Evolutionary conservation across 2,888 invertebrate species (phyloP).

Genomic region (Drosophila barbarae): DNA sequence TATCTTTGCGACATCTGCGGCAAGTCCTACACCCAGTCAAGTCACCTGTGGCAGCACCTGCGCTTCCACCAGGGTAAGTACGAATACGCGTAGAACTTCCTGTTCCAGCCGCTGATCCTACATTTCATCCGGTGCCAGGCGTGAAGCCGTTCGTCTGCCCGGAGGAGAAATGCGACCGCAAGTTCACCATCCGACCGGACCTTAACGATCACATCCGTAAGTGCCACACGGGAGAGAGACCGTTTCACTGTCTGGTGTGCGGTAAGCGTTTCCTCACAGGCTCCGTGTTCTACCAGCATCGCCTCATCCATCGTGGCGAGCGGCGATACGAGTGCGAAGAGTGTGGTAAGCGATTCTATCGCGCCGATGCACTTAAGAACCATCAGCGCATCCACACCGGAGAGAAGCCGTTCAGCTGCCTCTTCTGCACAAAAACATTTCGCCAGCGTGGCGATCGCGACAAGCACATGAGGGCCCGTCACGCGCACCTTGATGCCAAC

Average conservation of each 20-base stretch:
- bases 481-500: conserved; percentile 79
- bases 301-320: conserved; percentile 83
- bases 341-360: conserved; percentile 83
- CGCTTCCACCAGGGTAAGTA: conserved; percentile 83
- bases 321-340: conserved; percentile 84
- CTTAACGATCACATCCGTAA: conserved; percentile 84
- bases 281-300: conserved; percentile 84
- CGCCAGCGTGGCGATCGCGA: conserved; percentile 82
- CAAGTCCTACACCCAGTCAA: conserved; percentile 83
- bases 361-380: conserved; percentile 84
- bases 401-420: conserved; percentile 82
- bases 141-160: conserved; percentile 84
- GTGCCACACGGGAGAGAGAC: conserved; percentile 84
- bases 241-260: conserved; percentile 83
- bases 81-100: background rate
- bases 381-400: conserved; percentile 83
- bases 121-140: conserved; percentile 75
- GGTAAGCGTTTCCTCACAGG: conserved; percentile 84
- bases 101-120: background rate
- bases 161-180: conserved; percentile 82
- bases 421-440: conserved; percentile 81
- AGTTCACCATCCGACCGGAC: conserved; percentile 84
- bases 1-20: conserved; percentile 84
- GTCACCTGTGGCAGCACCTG: conserved; percentile 85
- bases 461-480: conserved; percentile 82